Conservation (phyloP, 2,113 vertebrate species). For the Epinephelus lanceolatus region DNA sequence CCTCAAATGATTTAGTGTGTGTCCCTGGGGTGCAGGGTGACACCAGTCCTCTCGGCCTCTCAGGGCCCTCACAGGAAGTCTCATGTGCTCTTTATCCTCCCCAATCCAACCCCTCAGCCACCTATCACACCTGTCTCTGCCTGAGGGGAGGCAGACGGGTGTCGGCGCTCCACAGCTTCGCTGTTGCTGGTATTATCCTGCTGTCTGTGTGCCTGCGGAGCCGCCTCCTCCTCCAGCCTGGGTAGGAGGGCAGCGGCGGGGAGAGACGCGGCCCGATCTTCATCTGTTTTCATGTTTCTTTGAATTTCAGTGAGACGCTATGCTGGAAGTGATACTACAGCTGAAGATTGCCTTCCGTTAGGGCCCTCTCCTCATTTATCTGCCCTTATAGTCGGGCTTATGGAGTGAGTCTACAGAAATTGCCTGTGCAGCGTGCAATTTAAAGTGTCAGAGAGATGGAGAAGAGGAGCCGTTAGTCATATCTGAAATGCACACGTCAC, state of each 20-base stretch:
- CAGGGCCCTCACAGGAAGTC: slow-evolving; percentile 51
- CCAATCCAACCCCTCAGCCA: slow-evolving; percentile 29
- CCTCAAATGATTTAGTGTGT: slow-evolving; percentile 70
- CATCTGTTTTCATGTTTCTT: slow-evolving; percentile 51
- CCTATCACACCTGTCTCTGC: slow-evolving; percentile 36
- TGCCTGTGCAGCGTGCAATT: slow-evolving; percentile 39
- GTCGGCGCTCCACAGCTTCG: background rate
- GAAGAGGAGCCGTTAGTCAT: slow-evolving; percentile 40
- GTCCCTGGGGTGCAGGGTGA: slow-evolving; percentile 62
- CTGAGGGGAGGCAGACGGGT: slow-evolving; percentile 34
- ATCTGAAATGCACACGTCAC: slow-evolving; percentile 32
- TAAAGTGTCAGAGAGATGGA: slow-evolving; percentile 35
- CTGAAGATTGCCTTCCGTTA: slow-evolving; percentile 38
- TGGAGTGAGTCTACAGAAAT: slow-evolving; percentile 41
- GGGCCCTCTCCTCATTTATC: slow-evolving; percentile 47
- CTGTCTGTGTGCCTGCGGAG: slow-evolving; percentile 43
- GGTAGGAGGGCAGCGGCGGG: slow-evolving; percentile 9
- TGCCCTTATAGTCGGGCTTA: slow-evolving; percentile 33
- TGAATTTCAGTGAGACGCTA: slow-evolving; percentile 25
- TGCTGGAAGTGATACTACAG: slow-evolving; percentile 23
- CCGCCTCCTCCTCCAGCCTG: slow-evolving; percentile 9
- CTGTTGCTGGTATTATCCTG: slow-evolving; percentile 45
- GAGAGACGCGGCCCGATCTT: slow-evolving; percentile 19
- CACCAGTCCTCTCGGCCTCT: slow-evolving; percentile 48
- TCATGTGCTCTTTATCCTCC: slow-evolving; percentile 50